Base-by-base conservation (phyloP, 2,113 vertebrate genomes). In the Anarhynchus alexandrinus region DNA sequence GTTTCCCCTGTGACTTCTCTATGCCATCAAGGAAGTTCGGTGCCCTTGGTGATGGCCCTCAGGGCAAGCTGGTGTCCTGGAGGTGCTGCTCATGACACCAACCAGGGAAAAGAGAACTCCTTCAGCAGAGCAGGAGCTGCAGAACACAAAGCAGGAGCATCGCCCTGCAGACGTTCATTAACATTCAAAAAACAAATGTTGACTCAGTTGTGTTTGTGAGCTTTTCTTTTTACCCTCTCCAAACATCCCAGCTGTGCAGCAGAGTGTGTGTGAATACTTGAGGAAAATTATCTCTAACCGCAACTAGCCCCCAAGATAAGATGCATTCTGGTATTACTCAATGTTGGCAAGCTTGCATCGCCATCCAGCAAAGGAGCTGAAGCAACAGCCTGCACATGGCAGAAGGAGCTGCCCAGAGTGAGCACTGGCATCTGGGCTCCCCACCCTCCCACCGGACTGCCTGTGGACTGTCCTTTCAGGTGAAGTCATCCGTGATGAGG, bases 221-320 rank as follows among this genome's bases (percentile, higher is more conserved):
- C 40, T 92, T 95, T 91, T 92, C 90, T 96, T 96, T 96, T 84
- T 88, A 92, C 72, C 80, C 62, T 88, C 57, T 91, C 80, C 83
- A 95, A 93, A 94, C 65, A 82, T 72, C 92, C 65, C 96, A 95
- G 91, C 86, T 95, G 92, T 82, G 79, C 57, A 82, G 61, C 66
- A 92, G 62, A 62, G 17, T 22, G 49, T 93, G 78, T 90, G 84
- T 47, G 73, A 95, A 82, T 87, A 57, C 77, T 79, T 61, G 77
- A 92, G 52, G 66, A 72, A 92, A 93, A 92, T 88, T 92, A 72
- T 85, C 82, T 91, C 66, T 69, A 80, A 59, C 87, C 45, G 1
- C 73, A 93, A 29, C 78, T 47, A 57, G 25, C 27, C 29, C 15
- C 58, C 66, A 65, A 70, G 82, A 93, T 85, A 88, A 96, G 85